Evolutionary conservation across 2,113 vertebrate genomes (phyloP), one percentile per base, ranked within the genome.

Genomic region (Neolamprologus toae): DNA sequence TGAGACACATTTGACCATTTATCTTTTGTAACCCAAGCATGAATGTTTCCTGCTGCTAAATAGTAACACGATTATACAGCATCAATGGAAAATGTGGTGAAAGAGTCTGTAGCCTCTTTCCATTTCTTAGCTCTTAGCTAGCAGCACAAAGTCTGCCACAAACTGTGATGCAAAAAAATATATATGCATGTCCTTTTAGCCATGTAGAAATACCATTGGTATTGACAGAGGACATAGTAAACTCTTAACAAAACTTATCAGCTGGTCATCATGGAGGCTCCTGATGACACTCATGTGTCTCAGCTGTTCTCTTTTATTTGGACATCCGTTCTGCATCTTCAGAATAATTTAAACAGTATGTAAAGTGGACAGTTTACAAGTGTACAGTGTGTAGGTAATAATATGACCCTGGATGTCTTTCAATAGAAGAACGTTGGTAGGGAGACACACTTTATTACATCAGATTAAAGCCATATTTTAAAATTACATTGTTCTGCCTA

Each of bases 1-100:
- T 71, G 66, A 42, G 37, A 71, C 21, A 45, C 68, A 73, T 17
- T 17, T 4, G 37, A 7, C 14, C 13, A 7, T 40, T 45, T 45
- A 45, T 45, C 21, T 73, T 45, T 73, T 73, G 37, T 45, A 73
- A 26, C 23, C 8, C 21, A 45, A 16, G 13, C 35, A 4, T 23
- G 21, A 71, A 6, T 26, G 40, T 45, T 42, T 26, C 68, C 37
- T 73, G 40, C 37, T 73, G 68, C 40, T 26, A 45, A 45, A 17
- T 3, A 45, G 14, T 73, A 28, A 3, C 0, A 45, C 1, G 14
- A 73, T 73, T 9, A 2, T 71, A 9, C 1, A 13, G 5, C 5
- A 73, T 73, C 37, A 17, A 16, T 45, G 21, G 5, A 45, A 45
- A 23, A 45, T 45, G 5, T 42, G 13, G 13, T 10, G 21, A 17